These are phyloP conservation scores for Drosophila buzzatii DNA, from an alignment of 2,888 invertebrate species.

Conservation along the genomic window DNA sequence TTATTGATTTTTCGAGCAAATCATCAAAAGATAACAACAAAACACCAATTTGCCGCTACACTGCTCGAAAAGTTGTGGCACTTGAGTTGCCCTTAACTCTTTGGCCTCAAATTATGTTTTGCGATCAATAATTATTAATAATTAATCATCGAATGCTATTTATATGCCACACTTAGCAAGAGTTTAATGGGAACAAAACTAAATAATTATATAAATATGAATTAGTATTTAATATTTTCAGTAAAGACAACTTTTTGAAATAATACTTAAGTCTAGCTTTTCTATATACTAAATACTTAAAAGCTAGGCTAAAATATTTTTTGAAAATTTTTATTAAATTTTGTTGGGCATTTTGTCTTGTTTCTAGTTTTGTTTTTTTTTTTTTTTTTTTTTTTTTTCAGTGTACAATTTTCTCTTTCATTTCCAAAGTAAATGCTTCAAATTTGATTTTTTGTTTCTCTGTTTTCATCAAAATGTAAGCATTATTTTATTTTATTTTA, in stretches of 20 bases:
- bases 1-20: slow-evolving; percentile 42
- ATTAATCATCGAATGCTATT: background rate
- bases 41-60: slow-evolving; percentile 6
- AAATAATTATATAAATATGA: background rate
- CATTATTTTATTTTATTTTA: no score
- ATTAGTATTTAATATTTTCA: no score
- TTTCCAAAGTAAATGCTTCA: background rate
- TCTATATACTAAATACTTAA: no score
- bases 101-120: background rate
- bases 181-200: background rate
- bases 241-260: no score
- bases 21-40: slow-evolving; percentile 9
- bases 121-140: background rate
- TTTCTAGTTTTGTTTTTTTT: no score
- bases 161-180: background rate
- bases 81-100: background rate
- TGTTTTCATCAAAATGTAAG: no score
- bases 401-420: background rate
- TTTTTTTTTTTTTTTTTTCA: no score
- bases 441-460: background rate
- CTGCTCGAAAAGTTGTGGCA: background rate
- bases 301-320: no score
- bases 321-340: no score
- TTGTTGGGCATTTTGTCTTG: no score
- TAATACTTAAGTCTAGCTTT: no score